Conservation (phyloP, 2,888 invertebrate species). For the Ashinkailepas kermadecensis region DNA sequence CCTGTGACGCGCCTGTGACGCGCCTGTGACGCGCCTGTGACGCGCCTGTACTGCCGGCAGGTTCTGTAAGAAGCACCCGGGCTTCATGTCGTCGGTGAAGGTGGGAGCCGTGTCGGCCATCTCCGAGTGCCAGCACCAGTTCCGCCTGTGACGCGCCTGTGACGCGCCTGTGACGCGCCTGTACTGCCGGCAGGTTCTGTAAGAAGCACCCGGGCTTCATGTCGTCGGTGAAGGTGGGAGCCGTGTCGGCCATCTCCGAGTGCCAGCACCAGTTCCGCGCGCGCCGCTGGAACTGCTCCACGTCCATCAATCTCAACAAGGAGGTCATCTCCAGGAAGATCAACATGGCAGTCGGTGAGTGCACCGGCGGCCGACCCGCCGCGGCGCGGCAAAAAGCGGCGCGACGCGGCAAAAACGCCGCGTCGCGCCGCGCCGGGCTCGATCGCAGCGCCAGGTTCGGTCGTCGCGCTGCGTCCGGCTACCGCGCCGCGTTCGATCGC, state of each 20-base stretch:
- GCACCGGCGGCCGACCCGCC: too few species aligned
- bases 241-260: constrained; percentile 34
- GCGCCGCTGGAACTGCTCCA: constrained; percentile 35
- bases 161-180: too few species aligned
- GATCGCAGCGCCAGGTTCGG: too few species aligned
- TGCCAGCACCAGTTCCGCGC: constrained; percentile 35
- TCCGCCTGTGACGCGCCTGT: constrained; percentile 26
- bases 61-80: constrained; percentile 34
- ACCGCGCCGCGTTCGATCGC: too few species aligned
- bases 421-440: too few species aligned
- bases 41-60: background rate
- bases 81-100: constrained; percentile 35
- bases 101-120: constrained; percentile 34
- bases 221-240: constrained; percentile 34
- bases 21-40: too few species aligned
- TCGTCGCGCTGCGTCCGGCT: too few species aligned
- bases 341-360: constrained; percentile 25
- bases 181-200: constrained; percentile 30
- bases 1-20: too few species aligned
- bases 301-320: constrained; percentile 31
- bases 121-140: constrained; percentile 35
- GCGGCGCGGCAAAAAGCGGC: too few species aligned
- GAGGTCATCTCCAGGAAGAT: constrained; percentile 30
- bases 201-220: constrained; percentile 34
- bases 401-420: too few species aligned